A percentile compares a stretch with the other conserved stretches of the same genome.
phyloP scores from a whole-genome alignment of 1,140 invertebrate genomes.

The Nixonia krombeini region DNA sequence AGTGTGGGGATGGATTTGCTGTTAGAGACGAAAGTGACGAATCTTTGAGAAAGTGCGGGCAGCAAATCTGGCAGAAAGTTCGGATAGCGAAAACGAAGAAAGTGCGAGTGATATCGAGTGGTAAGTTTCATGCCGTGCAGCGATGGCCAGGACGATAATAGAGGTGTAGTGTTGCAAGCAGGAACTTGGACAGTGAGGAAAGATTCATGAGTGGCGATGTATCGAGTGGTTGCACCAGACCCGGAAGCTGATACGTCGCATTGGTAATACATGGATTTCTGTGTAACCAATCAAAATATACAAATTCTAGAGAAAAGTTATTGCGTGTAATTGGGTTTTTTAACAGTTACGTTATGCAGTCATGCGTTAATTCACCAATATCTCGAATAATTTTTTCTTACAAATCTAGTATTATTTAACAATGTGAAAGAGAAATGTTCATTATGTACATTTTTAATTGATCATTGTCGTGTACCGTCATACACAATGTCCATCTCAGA shows the following conservation, averaged over 20 bases:
- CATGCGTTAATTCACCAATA: too few species aligned
- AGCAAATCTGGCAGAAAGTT: conserved; percentile 4
- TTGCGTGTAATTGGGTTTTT: not conserved
- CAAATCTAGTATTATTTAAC: too few species aligned
- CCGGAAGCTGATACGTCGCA: not conserved
- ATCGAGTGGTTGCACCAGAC: not conserved
- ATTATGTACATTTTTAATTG: too few species aligned
- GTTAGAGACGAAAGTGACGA: conserved; percentile 22
- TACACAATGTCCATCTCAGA: too few species aligned
- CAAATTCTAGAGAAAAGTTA: not conserved
- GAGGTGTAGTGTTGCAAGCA: conserved; percentile 9
- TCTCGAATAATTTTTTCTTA: too few species aligned
- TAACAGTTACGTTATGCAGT: not conserved
- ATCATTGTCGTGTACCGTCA: too few species aligned
- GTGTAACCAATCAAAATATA: not conserved
- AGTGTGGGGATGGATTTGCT: not conserved
- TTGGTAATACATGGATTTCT: too few species aligned
- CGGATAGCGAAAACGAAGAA: not conserved
- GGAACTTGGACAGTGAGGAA: not conserved
- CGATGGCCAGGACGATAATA: conserved; percentile 10
- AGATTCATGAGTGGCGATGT: not conserved
- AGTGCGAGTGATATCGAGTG: conserved; percentile 19
- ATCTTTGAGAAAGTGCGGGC: conserved; percentile 9
- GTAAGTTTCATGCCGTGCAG: conserved; percentile 20
- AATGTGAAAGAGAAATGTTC: too few species aligned